Percentiles rank a stretch among this genome's conserved stretches.
These are phyloP conservation scores for Troglohyphantes excavatus DNA, from an alignment of 2,888 invertebrate genomes.

Conservation along the genomic window DNA sequence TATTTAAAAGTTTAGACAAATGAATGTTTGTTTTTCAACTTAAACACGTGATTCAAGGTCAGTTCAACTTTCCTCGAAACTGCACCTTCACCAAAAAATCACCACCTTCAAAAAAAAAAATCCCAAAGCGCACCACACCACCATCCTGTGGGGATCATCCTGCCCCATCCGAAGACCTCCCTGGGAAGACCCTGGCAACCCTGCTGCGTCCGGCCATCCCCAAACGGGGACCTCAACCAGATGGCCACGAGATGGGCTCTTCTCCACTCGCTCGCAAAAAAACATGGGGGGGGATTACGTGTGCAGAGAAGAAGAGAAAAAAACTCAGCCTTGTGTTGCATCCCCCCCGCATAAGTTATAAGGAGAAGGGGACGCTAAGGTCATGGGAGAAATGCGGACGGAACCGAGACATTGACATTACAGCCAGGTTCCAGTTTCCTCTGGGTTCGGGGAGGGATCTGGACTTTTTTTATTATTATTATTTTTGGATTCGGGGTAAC, in stretches of 20 bases:
- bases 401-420: conserved; percentile 77
- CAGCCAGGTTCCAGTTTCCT: conserved; percentile 78
- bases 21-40: no score
- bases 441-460: conserved; percentile 55
- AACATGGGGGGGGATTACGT: conserved; percentile 58
- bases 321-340: conserved; percentile 38
- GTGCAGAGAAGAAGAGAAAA: no score
- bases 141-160: background rate
- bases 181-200: conserved; percentile 58
- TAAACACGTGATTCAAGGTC: background rate
- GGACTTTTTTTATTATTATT: conserved; percentile 34
- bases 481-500: conserved; percentile 15
- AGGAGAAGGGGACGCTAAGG: conserved; percentile 70
- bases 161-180: conserved; percentile 3
- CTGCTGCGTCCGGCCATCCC: conserved; percentile 68
- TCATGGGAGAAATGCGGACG: conserved; percentile 78
- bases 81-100: background rate
- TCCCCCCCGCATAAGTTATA: conserved; percentile 69
- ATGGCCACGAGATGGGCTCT: conserved; percentile 59
- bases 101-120: background rate
- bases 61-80: background rate
- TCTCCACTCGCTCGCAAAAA: conserved; percentile 25
- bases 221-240: conserved; percentile 70
- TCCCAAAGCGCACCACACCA: no score
- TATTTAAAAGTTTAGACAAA: no score